A percentile compares a stretch with the other conserved stretches of the same genome.
phyloP scores from a whole-genome alignment of 2,888 invertebrate genomes.

The Cheiracanthium punctorium region DNA sequence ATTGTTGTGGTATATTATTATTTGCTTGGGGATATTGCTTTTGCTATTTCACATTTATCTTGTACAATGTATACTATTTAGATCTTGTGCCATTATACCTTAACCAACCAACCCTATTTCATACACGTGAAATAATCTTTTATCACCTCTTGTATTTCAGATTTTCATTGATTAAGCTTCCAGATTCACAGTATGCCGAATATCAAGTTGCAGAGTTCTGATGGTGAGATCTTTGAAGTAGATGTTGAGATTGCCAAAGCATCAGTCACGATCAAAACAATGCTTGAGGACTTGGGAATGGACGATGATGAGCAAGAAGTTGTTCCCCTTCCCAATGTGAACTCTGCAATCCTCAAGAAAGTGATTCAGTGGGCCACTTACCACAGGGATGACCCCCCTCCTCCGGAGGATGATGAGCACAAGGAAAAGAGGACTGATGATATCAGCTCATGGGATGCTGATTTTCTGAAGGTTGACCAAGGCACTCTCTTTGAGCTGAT shows the following conservation, averaged over 20 bases:
- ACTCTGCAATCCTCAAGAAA: conserved; percentile 95
- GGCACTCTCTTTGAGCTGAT: conserved; percentile 97
- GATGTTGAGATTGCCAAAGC: conserved; percentile 79
- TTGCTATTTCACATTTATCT: too few species aligned
- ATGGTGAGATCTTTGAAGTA: conserved; percentile 77
- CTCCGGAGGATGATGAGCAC: conserved; percentile 97
- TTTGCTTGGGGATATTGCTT: too few species aligned
- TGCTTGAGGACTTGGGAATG: conserved; percentile 79
- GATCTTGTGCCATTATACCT: too few species aligned
- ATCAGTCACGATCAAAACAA: conserved; percentile 79
- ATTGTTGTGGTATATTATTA: too few species aligned
- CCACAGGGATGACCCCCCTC: conserved; percentile 94
- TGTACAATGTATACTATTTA: too few species aligned
- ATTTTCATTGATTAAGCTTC: too few species aligned
- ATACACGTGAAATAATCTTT: too few species aligned
- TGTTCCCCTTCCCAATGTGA: conserved; percentile 97
- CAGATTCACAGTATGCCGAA: too few species aligned
- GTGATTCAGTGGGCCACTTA: conserved; percentile 86
- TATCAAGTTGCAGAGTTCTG: conserved; percentile 77
- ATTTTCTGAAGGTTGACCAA: conserved; percentile 94
- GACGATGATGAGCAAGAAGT: conserved; percentile 87
- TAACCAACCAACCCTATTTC: too few species aligned
- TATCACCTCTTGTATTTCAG: too few species aligned
- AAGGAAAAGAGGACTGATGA: conserved; percentile 99
- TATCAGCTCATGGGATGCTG: conserved; percentile 99